A percentile compares a stretch with the other conserved stretches of the same genome.
These are phyloP conservation scores for Crenichthys baileyi DNA, from an alignment of 2,797 vertebrate genomes.

Conservation along the genomic window DNA sequence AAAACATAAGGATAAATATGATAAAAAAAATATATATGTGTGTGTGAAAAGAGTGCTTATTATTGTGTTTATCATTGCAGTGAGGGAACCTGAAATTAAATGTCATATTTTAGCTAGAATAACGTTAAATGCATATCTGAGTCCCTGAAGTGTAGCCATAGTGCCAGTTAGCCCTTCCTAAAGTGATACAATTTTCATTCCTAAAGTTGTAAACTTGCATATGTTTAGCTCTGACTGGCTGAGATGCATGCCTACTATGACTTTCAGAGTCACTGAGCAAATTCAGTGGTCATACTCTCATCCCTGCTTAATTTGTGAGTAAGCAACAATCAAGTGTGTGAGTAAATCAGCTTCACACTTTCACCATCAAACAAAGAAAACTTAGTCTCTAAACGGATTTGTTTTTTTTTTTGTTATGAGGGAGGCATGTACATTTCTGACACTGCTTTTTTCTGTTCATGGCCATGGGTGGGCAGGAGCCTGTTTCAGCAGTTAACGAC, in stretches of 20 bases:
- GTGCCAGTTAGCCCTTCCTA: too few relatives aligned
- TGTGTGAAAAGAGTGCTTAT: background rate
- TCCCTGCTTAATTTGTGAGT: background rate
- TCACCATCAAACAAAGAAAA: background rate
- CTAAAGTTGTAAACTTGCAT: background rate
- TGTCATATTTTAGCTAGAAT: background rate
- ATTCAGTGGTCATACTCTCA: background rate
- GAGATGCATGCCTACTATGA: background rate
- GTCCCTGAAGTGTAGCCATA: too few relatives aligned
- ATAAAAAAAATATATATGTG: too few relatives aligned
- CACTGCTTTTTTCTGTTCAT: background rate
- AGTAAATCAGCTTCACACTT: background rate
- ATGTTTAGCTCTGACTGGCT: background rate
- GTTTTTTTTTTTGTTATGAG: background rate
- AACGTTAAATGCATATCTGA: background rate
- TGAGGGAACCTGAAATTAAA: background rate
- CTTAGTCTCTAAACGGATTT: background rate
- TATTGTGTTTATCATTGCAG: background rate
- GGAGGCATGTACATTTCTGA: background rate
- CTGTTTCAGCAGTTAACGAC: too few relatives aligned
- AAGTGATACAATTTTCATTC: background rate
- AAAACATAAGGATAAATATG: background rate
- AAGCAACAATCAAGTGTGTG: background rate
- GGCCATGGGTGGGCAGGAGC: too few relatives aligned
- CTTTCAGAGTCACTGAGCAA: background rate